Evolutionary conservation across 1,140 invertebrate species (phyloP).

Genomic region (Lordiphosa collinella): DNA sequence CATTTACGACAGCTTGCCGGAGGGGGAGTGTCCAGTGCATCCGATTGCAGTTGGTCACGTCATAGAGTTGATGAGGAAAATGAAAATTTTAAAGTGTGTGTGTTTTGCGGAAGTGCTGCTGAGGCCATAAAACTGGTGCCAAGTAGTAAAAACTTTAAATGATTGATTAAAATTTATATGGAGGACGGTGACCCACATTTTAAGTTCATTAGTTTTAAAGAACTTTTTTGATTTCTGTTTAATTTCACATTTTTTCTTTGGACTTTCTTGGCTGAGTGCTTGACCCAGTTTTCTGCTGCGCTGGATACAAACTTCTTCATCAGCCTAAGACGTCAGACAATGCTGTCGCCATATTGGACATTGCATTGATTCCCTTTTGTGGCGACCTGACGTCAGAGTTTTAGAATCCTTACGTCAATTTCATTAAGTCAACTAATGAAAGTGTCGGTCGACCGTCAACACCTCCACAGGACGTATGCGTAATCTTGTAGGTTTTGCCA

Average conservation of each 20-base stretch:
- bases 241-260: slow-evolving; percentile 9
- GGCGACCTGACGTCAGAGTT: slow-evolving; percentile 27
- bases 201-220: slow-evolving; percentile 13
- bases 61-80: slow-evolving; percentile 11
- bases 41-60: slow-evolving; percentile 46
- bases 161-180: slow-evolving; percentile 32
- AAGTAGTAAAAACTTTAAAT: slow-evolving; percentile 23
- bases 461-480: slow-evolving; percentile 52
- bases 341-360: slow-evolving; percentile 32
- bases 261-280: slow-evolving; percentile 29
- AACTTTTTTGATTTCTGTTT: slow-evolving; percentile 48
- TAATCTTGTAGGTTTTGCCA: slow-evolving; percentile 22
- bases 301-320: background rate
- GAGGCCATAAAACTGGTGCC: slow-evolving; percentile 33
- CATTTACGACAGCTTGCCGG: slow-evolving; percentile 25
- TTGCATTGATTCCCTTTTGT: slow-evolving; percentile 20
- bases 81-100: slow-evolving; percentile 28
- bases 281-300: slow-evolving; percentile 50
- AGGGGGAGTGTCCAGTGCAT: slow-evolving; percentile 11
- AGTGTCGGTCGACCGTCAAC: slow-evolving; percentile 32
- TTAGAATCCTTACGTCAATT: slow-evolving; percentile 35
- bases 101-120: slow-evolving; percentile 21
- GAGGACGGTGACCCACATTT: slow-evolving; percentile 32
- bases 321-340: slow-evolving; percentile 32
- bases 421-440: slow-evolving; percentile 46